Percentiles rank a stretch among this genome's conserved stretches.
Conservation (phyloP, 2,113 vertebrate species). For the Dicerorhinus sumatrensis region DNA sequence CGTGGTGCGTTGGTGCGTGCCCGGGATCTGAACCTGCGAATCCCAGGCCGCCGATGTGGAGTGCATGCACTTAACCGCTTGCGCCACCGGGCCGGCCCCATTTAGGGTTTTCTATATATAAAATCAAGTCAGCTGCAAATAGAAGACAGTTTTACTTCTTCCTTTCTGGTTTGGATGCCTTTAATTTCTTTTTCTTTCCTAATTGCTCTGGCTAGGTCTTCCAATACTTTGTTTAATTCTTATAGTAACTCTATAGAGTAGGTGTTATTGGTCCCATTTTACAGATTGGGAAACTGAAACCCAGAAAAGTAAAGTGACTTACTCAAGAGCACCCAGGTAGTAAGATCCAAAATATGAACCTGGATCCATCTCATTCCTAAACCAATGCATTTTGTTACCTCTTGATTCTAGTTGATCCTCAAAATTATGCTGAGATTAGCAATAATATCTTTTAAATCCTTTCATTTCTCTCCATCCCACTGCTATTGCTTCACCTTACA, state of each 20-base stretch:
- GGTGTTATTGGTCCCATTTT: neutral
- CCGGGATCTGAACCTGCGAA: too few species aligned
- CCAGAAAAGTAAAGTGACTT: neutral
- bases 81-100: too few species aligned
- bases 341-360: neutral
- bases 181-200: neutral
- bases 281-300: neutral
- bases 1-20: too few species aligned
- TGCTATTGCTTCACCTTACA: conserved; percentile 29
- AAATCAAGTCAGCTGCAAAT: neutral
- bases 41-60: too few species aligned
- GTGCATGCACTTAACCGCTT: too few species aligned
- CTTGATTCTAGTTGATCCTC: neutral
- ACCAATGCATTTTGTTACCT: neutral
- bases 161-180: neutral
- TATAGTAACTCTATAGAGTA: neutral
- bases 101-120: neutral
- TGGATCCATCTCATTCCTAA: neutral
- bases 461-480: neutral
- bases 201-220: neutral
- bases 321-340: neutral
- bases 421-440: neutral
- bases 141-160: neutral
- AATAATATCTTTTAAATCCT: neutral
- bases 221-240: neutral